Base-by-base conservation (phyloP, 2,113 vertebrate genomes). In the Hyla sarda region DNA sequence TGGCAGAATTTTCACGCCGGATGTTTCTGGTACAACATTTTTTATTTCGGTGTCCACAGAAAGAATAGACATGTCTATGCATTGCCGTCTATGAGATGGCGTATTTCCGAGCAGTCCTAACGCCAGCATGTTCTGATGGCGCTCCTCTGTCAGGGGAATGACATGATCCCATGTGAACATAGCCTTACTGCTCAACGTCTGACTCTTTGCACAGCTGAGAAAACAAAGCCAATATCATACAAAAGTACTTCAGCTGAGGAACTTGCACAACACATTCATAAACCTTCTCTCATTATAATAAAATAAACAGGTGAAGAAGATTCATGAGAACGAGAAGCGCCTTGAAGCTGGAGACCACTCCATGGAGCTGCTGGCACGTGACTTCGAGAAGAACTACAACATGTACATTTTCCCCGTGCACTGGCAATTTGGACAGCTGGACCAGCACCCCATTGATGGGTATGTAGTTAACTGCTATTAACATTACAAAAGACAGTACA, bases 321-420 rank as follows among this genome's bases (percentile, higher is more conserved):
- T 99, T 92, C 97, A 95, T 0, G 98, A 99, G 94, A 99, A 98
- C 0, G 97, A 97, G 95, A 99, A 98, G 94, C 95, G 98, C 74
- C 94, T 99, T 90, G 95, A 96, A 90, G 97, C 97, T 0, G 98
- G 98, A 0, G 96, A 97, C 0, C 97, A 99, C 91, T 93, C 97
- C 0, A 90, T 99, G 94, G 98, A 99, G 92, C 96, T 99, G 87
- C 93, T 99, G 92, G 97, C 96, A 41, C 94, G 95, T 0, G 98
- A 99, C 95, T 99, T 99, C 5, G 94, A 98, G 92, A 99, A 99
- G 96, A 99, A 99, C 94, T 99, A 99, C 95, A 98, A 99, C 91
- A 99, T 99, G 98, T 99, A 98, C 94, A 96, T 99, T 95, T 99
- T 98, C 96, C 98, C 98, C 0, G 98, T 99, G 82, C 98, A 99